phyloP scores from a whole-genome alignment of 23 tunicate genomes.

The Halocynthia roretzi region DNA sequence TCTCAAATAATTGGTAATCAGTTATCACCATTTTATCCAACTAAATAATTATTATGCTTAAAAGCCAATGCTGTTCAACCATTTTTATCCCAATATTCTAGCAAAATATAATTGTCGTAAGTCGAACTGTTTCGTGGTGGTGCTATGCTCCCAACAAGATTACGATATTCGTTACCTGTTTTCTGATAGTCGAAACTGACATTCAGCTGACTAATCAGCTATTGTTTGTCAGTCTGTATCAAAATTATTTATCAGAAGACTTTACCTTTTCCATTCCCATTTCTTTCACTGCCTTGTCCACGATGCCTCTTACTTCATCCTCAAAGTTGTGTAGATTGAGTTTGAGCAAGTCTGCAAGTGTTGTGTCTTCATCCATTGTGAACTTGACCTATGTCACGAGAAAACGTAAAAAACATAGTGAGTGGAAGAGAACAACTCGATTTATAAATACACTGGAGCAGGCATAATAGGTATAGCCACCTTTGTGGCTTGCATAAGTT shows the following conservation, averaged over 20 bases:
- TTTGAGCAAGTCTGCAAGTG: slow-evolving; percentile 73
- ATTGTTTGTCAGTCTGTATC: neutral
- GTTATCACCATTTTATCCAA: too few relatives aligned
- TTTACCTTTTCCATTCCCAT: slow-evolving; percentile 97
- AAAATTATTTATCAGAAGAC: neutral
- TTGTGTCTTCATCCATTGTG: slow-evolving; percentile 86
- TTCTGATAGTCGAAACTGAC: neutral
- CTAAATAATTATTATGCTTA: too few relatives aligned
- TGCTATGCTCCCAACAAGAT: too few relatives aligned
- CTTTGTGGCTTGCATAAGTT: slow-evolving; percentile 96
- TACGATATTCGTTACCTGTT: neutral
- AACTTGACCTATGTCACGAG: slow-evolving; percentile 64
- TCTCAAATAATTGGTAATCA: too few relatives aligned
- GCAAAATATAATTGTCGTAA: neutral
- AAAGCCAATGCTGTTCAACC: too few relatives aligned
- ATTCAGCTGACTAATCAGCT: neutral
- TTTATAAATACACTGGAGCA: neutral
- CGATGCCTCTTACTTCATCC: slow-evolving; percentile 94
- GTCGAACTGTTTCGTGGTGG: too few relatives aligned
- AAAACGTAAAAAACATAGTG: neutral
- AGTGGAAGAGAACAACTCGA: neutral
- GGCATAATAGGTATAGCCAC: slow-evolving; percentile 15
- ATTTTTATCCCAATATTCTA: too few relatives aligned
- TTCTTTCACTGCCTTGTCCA: slow-evolving; percentile 94
- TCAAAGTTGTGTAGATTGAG: slow-evolving; percentile 95